Evolutionary conservation across 2,888 invertebrate genomes (phyloP).

Genomic region (Hirtodrosophila histrioides): DNA sequence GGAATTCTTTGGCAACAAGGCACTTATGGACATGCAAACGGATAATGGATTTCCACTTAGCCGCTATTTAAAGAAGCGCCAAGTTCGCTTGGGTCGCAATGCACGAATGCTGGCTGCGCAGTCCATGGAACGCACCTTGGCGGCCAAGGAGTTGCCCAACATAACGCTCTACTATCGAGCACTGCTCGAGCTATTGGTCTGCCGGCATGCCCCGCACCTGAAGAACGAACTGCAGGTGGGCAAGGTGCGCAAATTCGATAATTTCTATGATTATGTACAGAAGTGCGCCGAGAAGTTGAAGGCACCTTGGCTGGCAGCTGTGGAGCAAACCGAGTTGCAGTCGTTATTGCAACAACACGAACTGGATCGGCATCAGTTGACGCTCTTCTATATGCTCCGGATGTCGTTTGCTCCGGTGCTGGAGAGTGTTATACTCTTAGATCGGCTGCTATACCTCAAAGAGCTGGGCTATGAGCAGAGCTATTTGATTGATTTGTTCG

Average conservation of each 20-base stretch:
- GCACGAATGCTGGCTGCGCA: conserved; percentile 95
- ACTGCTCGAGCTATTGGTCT: conserved; percentile 88
- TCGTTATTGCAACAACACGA: conserved; percentile 84
- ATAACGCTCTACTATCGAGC: conserved; percentile 91
- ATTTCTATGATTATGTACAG: conserved; percentile 89
- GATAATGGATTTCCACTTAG: conserved; percentile 89
- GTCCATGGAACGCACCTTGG: conserved; percentile 89
- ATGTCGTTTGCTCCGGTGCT: conserved; percentile 91
- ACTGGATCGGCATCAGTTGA: conserved; percentile 86
- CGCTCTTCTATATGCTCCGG: conserved; percentile 91
- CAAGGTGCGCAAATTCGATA: conserved; percentile 86
- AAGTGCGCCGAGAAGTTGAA: conserved; percentile 88
- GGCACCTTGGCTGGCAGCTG: conserved; percentile 46
- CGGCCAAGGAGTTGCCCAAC: conserved; percentile 86
- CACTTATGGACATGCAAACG: conserved; percentile 68
- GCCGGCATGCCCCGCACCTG: conserved; percentile 83
- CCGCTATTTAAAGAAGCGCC: conserved; percentile 85
- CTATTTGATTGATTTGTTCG: conserved; percentile 91
- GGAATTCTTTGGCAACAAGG: conserved; percentile 81
- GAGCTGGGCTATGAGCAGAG: conserved; percentile 87
- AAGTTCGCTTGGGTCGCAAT: conserved; percentile 88
- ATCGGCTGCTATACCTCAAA: conserved; percentile 90
- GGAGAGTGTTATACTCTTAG: conserved; percentile 92
- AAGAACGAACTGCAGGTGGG: conserved; percentile 86
- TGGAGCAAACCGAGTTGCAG: conserved; percentile 85